Base-by-base conservation (phyloP, 2,888 invertebrate species). In the Tryphoninae sp. region DNA sequence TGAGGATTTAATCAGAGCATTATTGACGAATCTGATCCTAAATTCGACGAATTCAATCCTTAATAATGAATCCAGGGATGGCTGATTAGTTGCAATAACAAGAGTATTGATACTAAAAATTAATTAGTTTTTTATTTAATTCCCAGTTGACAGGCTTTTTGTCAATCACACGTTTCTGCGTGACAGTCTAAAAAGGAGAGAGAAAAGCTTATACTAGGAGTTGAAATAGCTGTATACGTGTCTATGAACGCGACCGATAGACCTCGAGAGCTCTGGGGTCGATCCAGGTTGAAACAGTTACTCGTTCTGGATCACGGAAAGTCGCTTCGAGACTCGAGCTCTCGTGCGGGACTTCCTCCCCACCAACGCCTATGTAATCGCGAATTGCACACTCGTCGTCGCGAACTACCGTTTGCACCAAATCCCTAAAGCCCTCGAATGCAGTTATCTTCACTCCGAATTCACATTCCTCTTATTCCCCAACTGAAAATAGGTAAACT, bases 241-340 rank as follows among this genome's bases (percentile, higher is more conserved):
- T 67, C 64, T 78, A 67, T 67, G 67, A 73, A 62, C 72, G 73
- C 67, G 78, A 78, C 78, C 78, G 78, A 61, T 78, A 67, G 78
- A 78, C 78, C 78, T 45, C 67, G 59, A 67, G 67, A 73, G 67
- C 67, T 67, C 51, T 42, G 73, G 73, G 78, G 72, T 78, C 62
- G 73, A 8, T 61, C 51, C 67, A 67, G 67, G 67, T 72, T 67
- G 72, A 61, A 78, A 78, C 78, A 78, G 78, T 78, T 78, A 78
- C 61, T 78, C 67, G 78, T 73, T 78, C 78, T 73, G 78, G 78
- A 78, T 73, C 78, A 73, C 78, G 78, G 67, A 73, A 68, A 78
- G 73, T 78, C 61, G 73, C 68, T 67, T 72, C 55, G 45, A 61
- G 69, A 33, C 33, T 33, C 45, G 13, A 45, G 55, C 58, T 64